Evolutionary conservation across 2,888 invertebrate genomes (phyloP).

Genomic region (Leptopilina drosophilae): DNA sequence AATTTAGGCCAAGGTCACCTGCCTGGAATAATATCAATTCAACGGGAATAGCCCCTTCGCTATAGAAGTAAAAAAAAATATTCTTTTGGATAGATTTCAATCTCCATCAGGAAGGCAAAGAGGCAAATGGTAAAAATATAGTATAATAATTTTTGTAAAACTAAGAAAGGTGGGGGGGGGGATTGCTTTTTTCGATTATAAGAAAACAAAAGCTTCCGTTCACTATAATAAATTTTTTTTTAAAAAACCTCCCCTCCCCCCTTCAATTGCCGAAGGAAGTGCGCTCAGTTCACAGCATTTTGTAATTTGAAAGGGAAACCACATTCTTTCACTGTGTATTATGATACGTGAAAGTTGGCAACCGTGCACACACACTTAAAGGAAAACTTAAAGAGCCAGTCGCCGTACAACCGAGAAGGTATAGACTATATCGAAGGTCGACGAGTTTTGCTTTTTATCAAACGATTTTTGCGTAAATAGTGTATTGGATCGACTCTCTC

Average conservation of each 20-base stretch:
- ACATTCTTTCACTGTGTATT: conserved; percentile 75
- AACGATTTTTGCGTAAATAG: conserved; percentile 68
- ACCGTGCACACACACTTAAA: conserved; percentile 57
- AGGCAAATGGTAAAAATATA: neutral
- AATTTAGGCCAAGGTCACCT: conserved; percentile 54
- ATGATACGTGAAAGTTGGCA: conserved; percentile 76
- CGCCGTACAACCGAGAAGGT: conserved; percentile 53
- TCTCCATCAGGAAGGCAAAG: conserved; percentile 37
- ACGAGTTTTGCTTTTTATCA: conserved; percentile 68
- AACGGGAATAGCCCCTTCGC: conserved; percentile 18
- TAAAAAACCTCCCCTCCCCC: conserved; percentile 49
- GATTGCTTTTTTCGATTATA: neutral
- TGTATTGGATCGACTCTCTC: conserved; percentile 43
- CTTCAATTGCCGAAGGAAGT: conserved; percentile 62
- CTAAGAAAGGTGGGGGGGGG: too few relatives aligned
- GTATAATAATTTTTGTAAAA: too few relatives aligned
- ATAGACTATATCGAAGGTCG: conserved; percentile 72
- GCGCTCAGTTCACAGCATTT: conserved; percentile 67
- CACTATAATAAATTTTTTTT: neutral
- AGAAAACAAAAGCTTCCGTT: conserved; percentile 35
- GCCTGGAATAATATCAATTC: neutral
- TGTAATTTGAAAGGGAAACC: conserved; percentile 77
- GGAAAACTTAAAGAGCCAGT: conserved; percentile 40
- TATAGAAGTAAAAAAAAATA: conserved; percentile 1
- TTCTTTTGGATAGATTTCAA: too few relatives aligned